These are phyloP conservation scores for Anoplopoma fimbria DNA, from an alignment of 2,113 vertebrate species.

Conservation along the genomic window DNA sequence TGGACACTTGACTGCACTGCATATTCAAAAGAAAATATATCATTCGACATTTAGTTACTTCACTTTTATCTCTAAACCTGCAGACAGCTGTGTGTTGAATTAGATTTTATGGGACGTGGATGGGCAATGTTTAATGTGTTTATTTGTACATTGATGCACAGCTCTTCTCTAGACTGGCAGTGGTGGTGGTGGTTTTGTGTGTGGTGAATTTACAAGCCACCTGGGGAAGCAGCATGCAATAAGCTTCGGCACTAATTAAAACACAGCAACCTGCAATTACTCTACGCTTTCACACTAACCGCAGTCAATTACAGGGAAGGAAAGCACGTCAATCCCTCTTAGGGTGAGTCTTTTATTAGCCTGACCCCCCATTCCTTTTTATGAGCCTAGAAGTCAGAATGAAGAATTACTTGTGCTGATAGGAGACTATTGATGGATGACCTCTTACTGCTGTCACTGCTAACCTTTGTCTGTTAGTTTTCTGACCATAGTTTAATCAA, in stretches of 20 bases:
- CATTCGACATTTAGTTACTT: neutral
- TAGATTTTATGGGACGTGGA: accelerated
- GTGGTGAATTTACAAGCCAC: constrained; percentile 64
- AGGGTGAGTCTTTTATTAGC: constrained; percentile 45
- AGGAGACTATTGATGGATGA: neutral
- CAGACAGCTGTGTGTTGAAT: neutral
- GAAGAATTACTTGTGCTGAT: constrained; percentile 19
- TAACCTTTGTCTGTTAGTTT: neutral
- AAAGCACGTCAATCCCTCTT: constrained; percentile 46
- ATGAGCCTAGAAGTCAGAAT: constrained; percentile 14
- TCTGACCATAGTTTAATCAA: constrained; percentile 3
- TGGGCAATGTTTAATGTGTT: constrained; percentile 6
- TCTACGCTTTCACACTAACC: constrained; percentile 46
- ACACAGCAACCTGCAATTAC: constrained; percentile 79
- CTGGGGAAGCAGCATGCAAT: constrained; percentile 65
- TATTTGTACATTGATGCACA: constrained; percentile 13
- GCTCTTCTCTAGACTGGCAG: neutral
- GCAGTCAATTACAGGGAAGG: constrained; percentile 71
- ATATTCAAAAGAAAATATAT: neutral
- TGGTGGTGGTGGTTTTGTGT: constrained; percentile 35
- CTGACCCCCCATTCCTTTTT: constrained; percentile 36
- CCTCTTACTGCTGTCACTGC: neutral
- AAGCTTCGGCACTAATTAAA: constrained; percentile 74
- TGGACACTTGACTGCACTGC: neutral
- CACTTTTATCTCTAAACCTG: neutral